Conservation (phyloP, 2,797 vertebrate genomes). For the Geotrypetes seraphini region DNA sequence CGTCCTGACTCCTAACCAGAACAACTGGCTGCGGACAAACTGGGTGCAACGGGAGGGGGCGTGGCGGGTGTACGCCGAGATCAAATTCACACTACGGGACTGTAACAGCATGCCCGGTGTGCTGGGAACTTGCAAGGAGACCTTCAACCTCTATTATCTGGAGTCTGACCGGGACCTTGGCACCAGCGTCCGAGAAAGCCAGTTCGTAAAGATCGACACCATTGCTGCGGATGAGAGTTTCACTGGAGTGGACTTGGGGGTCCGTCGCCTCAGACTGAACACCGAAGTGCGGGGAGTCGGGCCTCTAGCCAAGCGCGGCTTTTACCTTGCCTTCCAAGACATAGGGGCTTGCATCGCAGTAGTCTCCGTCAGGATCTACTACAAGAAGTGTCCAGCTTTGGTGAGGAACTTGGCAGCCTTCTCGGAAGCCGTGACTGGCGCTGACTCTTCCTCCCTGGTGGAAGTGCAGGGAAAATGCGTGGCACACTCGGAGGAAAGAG, state of each 20-base stretch:
- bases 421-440: conserved; percentile 85
- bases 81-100: conserved; percentile 89
- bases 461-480: conserved; percentile 90
- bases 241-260: conserved; percentile 85
- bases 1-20: conserved; percentile 93
- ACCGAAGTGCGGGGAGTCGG: conserved; percentile 86
- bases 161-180: conserved; percentile 84
- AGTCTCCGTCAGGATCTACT: conserved; percentile 85
- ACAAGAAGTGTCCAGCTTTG: conserved; percentile 83
- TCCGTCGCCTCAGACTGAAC: conserved; percentile 85
- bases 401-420: conserved; percentile 86
- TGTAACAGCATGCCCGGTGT: conserved; percentile 96
- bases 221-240: conserved; percentile 95
- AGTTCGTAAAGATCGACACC: conserved; percentile 92
- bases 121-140: conserved; percentile 93
- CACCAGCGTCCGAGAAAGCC: conserved; percentile 71
- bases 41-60: conserved; percentile 85
- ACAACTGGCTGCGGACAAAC: conserved; percentile 89
- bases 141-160: conserved; percentile 92
- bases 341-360: conserved; percentile 91
- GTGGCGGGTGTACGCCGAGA: conserved; percentile 82
- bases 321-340: conserved; percentile 95
- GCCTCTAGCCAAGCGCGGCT: conserved; percentile 75
- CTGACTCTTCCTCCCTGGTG: conserved; percentile 88
- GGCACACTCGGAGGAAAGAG: conserved; percentile 84